phyloP scores from a whole-genome alignment of 2,797 vertebrate species.

The Percopsis omiscomaycus region DNA sequence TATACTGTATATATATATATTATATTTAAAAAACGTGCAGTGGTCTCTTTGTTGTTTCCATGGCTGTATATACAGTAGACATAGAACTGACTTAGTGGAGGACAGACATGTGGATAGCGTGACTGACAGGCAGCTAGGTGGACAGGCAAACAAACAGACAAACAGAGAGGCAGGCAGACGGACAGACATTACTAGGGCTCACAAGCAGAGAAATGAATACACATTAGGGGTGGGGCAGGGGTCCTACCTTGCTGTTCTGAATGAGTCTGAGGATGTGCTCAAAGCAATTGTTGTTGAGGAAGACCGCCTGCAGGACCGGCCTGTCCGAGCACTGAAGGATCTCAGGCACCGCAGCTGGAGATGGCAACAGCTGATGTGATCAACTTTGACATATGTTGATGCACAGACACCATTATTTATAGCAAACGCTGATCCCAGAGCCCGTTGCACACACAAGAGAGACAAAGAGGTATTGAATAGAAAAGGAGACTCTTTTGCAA shows the following conservation, averaged over 20 bases:
- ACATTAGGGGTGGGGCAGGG: not conserved
- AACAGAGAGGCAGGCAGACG: constrained; percentile 3
- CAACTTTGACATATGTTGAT: constrained; percentile 18
- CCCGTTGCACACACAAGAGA: constrained; percentile 5
- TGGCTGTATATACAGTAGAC: not conserved
- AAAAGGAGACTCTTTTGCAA: not conserved
- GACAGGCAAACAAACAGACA: constrained; percentile 6
- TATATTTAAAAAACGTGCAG: too few species aligned
- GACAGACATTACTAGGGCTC: not conserved
- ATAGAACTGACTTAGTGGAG: not conserved
- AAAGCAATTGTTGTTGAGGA: constrained; percentile 98
- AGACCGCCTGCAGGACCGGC: constrained; percentile 90
- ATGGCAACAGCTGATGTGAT: constrained; percentile 22
- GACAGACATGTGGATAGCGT: not conserved
- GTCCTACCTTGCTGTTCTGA: constrained; percentile 96
- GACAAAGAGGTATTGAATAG: not conserved
- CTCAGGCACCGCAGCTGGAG: constrained; percentile 87
- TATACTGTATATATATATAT: too few species aligned
- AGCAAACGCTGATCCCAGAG: constrained; percentile 1
- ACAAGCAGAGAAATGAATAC: constrained; percentile 7
- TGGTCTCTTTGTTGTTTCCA: too few species aligned
- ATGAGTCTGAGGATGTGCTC: constrained; percentile 96
- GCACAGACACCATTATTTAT: not conserved
- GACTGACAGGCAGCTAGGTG: constrained; percentile 5
- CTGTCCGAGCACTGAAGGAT: constrained; percentile 93